Evolutionary conservation across 1,140 invertebrate genomes (phyloP).

Genomic region (Chlorops oryzae): DNA sequence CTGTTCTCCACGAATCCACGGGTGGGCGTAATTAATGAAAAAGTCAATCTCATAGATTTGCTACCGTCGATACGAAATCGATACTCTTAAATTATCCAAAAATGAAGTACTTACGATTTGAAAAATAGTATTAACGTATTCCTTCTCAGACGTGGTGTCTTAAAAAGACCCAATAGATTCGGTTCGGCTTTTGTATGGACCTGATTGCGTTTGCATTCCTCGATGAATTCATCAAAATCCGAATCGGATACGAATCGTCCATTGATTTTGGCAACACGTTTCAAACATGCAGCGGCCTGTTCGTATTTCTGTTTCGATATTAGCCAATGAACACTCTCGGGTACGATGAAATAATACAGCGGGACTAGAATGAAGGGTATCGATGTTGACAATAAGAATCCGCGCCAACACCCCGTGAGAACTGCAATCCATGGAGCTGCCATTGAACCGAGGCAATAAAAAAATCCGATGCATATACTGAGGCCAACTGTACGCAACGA

Average conservation of each 20-base stretch:
- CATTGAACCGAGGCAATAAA: slow-evolving; percentile 52
- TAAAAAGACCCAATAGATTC: slow-evolving; percentile 34
- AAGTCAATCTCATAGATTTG: slow-evolving; percentile 5
- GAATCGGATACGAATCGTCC: slow-evolving; percentile 32
- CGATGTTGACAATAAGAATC: slow-evolving; percentile 48
- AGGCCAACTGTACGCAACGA: slow-evolving; percentile 52
- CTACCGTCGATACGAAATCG: not conserved
- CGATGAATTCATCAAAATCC: slow-evolving; percentile 24
- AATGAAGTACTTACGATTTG: slow-evolving; percentile 49
- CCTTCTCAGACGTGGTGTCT: slow-evolving; percentile 48
- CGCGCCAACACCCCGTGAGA: slow-evolving; percentile 47
- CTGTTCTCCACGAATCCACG: slow-evolving; percentile 27
- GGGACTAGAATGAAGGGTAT: slow-evolving; percentile 47
- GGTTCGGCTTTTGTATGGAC: slow-evolving; percentile 19
- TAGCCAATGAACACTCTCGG: slow-evolving; percentile 57
- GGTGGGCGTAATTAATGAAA: not conserved
- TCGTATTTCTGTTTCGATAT: slow-evolving; percentile 50
- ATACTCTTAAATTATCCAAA: not conserved
- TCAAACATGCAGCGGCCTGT: slow-evolving; percentile 50
- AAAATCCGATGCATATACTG: slow-evolving; percentile 53
- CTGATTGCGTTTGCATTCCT: slow-evolving; percentile 43
- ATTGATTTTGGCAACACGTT: slow-evolving; percentile 52
- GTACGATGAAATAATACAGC: slow-evolving; percentile 49
- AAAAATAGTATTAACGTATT: slow-evolving; percentile 51
- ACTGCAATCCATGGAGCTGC: slow-evolving; percentile 53